These are phyloP conservation scores for Calycopis cecrops DNA, from an alignment of 1,140 invertebrate genomes.

Conservation along the genomic window DNA sequence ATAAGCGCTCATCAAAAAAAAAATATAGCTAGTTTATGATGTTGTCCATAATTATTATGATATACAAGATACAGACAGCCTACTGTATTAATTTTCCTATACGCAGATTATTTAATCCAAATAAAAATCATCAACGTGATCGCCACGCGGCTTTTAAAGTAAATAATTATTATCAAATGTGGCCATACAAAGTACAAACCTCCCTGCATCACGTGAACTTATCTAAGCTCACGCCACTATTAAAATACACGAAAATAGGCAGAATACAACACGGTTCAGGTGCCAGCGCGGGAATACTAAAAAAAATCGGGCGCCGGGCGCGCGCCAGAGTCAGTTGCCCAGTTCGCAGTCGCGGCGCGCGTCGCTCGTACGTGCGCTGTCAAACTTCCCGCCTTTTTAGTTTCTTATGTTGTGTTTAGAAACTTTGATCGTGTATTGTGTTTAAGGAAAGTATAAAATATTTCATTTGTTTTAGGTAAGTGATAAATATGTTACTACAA, in stretches of 20 bases:
- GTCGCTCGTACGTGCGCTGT: slow-evolving; percentile 21
- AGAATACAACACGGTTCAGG: slow-evolving; percentile 33
- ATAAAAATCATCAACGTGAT: slow-evolving; percentile 1
- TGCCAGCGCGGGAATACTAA: slow-evolving; percentile 40
- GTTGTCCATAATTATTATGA: no score
- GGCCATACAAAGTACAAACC: slow-evolving; percentile 25
- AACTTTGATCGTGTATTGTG: background rate
- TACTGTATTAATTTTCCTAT: no score
- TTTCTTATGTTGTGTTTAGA: no score
- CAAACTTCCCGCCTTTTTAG: slow-evolving; percentile 2
- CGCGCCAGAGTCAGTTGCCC: slow-evolving; percentile 15
- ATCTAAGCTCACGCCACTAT: slow-evolving; percentile 29
- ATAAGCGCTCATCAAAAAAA: no score
- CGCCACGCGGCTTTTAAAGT: slow-evolving; percentile 9
- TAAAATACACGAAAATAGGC: slow-evolving; percentile 29
- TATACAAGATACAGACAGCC: no score
- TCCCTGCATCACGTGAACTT: slow-evolving; percentile 31
- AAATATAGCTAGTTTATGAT: no score
- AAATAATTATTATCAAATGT: slow-evolving; percentile 11
- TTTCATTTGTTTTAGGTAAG: no score
- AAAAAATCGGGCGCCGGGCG: slow-evolving; percentile 25
- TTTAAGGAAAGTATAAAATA: no score
- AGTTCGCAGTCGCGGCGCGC: slow-evolving; percentile 31
- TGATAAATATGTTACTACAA: no score
- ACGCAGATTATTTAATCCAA: no score